Base-by-base conservation (phyloP, 2,797 vertebrate genomes). In the Phrynocephalus vlangalii region DNA sequence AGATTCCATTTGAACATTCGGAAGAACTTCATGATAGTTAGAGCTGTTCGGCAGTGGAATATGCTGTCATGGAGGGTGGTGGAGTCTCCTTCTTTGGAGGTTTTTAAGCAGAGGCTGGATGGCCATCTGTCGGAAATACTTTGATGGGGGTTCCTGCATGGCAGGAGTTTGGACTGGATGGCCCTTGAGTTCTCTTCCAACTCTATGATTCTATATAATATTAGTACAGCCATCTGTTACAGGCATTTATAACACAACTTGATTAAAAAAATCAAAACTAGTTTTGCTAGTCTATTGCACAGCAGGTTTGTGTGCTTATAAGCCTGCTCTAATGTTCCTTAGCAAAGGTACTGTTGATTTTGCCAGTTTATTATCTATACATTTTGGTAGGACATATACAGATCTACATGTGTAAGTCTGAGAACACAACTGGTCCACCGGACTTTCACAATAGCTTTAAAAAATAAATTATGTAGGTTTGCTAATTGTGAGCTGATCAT, bases 281-380 rank as follows among this genome's bases (percentile, higher is more conserved):
- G 72, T 87, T 95, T 95, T 94, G 92, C 93, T 93, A 90, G 30
- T 92, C 89, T 88, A 0, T 70, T 0, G n/a, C 93, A 87, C 93
- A 93, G 91, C 2, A 0, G 94, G 93, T 80, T 76, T 91, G 79
- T 92, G 77, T 89, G 83, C 88, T 90, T 94, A 91, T 94, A 95
- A 94, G 94, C 87, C 84, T 84, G 77, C 86, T 94, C 83, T 84
- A 30, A 82, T 91, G 86, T 79, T 88, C 50, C 88, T 86, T 77
- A 84, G 86, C 83, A 88, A 67, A 92, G 88, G 83, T 92, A 89
- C 91, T 67, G 85, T 0, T 89, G 90, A 77, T 91, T 94, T 90
- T 91, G 68, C 91, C 82, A 87, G 1, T 79, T 50, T 84, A 63
- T 11, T 79, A 48, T 48, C 76, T 48, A 22, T 82, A 83, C 28